A percentile compares a stretch with the other conserved stretches of the same genome.
phyloP scores from a whole-genome alignment of 92 coral and sea anemone genomes.

The Palythoa heliodiscus region DNA sequence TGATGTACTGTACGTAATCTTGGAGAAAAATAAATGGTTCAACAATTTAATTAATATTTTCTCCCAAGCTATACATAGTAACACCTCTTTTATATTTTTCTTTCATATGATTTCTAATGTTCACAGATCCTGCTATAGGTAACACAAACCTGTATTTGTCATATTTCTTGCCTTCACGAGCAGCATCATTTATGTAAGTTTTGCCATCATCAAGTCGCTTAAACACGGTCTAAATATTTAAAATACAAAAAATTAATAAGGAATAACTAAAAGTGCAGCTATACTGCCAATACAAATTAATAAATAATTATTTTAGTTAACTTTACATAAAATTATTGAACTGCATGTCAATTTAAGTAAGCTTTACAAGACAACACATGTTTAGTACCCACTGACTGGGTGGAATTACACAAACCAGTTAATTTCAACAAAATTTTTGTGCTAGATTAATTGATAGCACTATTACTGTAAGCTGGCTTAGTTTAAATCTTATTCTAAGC shows the following conservation, averaged over 20 bases:
- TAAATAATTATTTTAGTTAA: not conserved
- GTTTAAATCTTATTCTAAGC: no score
- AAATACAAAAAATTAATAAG: not conserved
- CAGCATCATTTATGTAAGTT: not conserved
- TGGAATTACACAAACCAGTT: no score
- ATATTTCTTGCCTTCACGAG: constrained; percentile 34
- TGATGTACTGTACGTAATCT: no score
- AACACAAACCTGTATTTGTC: constrained; percentile 83
- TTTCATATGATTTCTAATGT: not conserved
- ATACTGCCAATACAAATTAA: not conserved
- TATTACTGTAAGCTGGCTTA: no score
- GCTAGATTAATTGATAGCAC: no score
- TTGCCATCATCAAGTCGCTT: constrained; percentile 25
- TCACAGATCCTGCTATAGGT: not conserved
- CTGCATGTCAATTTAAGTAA: no score
- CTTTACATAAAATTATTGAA: no score
- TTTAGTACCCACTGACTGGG: no score
- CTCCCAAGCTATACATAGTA: not conserved
- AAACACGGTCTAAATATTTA: constrained; percentile 55
- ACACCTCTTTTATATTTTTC: not conserved
- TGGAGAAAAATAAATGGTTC: no score
- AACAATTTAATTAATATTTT: no score
- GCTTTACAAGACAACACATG: no score
- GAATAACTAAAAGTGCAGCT: not conserved
- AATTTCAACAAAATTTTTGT: no score